Evolutionary conservation across 2,113 vertebrate genomes (phyloP).

Genomic region (Rhea americana): DNA sequence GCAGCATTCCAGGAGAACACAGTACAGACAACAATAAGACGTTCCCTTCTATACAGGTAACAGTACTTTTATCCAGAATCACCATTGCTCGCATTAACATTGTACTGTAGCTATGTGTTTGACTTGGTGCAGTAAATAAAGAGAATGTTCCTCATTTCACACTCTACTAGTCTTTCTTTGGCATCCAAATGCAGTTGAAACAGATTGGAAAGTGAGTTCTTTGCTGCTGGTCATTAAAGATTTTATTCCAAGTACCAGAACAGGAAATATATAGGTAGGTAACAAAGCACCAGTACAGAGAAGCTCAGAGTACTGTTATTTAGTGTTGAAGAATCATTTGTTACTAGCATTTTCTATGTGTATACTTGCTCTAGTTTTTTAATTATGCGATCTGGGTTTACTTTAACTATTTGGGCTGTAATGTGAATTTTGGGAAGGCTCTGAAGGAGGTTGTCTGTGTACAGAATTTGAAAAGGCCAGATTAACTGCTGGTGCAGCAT

Average conservation of each 20-base stretch:
- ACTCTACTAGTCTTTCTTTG: not conserved
- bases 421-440: not conserved
- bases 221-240: not conserved
- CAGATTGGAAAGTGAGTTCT: not conserved
- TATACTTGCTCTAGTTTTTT: not conserved
- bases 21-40: constrained; percentile 94
- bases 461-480: not conserved
- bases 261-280: not conserved
- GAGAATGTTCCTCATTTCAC: not conserved
- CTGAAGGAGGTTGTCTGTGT: not conserved
- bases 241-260: not conserved
- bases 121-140: not conserved
- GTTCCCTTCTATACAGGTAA: constrained; percentile 94
- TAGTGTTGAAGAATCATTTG: not conserved
- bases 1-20: constrained; percentile 94
- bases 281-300: not conserved
- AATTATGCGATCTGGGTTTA: not conserved
- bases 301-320: not conserved
- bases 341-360: not conserved
- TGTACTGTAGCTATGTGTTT: not conserved
- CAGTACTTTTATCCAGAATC: not conserved
- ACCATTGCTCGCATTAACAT: not conserved
- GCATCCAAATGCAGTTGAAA: not conserved
- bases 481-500: not conserved
- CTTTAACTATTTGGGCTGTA: not conserved